These are phyloP conservation scores for Neosilurus mollespiculum DNA, from an alignment of 2,797 vertebrate genomes.

Conservation along the genomic window DNA sequence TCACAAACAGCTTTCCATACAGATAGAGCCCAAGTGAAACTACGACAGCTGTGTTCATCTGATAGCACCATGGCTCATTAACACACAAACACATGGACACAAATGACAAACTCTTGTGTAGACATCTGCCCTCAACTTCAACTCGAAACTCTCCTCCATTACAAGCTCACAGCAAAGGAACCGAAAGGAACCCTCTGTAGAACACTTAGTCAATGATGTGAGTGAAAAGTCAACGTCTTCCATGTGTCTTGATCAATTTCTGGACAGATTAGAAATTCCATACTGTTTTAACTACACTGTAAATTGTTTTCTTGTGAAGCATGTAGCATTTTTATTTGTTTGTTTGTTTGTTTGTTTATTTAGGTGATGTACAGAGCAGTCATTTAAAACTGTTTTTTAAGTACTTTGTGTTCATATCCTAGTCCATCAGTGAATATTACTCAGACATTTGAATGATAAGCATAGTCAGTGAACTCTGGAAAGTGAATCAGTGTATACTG, in stretches of 20 bases:
- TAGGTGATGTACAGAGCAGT: background rate
- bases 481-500: background rate
- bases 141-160: constrained; percentile 19
- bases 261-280: background rate
- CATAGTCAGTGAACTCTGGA: background rate
- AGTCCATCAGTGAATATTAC: background rate
- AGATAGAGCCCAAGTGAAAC: constrained; percentile 65
- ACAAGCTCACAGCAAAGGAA: background rate
- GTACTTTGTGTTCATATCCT: background rate
- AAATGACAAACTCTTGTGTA: constrained; percentile 44
- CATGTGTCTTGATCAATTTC: background rate
- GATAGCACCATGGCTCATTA: constrained; percentile 78
- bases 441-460: background rate
- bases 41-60: constrained; percentile 77
- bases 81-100: constrained; percentile 49
- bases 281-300: background rate
- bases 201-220: background rate
- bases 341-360: no score
- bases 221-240: background rate
- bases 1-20: constrained; percentile 47
- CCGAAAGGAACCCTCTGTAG: background rate
- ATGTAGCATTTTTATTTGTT: background rate
- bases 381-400: background rate
- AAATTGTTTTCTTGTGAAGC: background rate
- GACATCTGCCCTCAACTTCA: constrained; percentile 39